Evolutionary conservation across 2,113 vertebrate species (phyloP).

Genomic region (chimpanzee (Pan troglodytes)): NHGRI_mPanTro3-v2.1_pri NC_072409.2:40959501-40960000

Average conservation of each 20-base stretch:
- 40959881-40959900: background rate
- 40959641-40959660: background rate
- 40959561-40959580: background rate
- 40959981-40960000: background rate
- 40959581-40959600: background rate
- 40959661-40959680: conserved; percentile 1
- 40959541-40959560: background rate
- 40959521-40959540: background rate
- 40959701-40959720: background rate
- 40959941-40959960: background rate
- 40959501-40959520: background rate
- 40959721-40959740: conserved; percentile 1
- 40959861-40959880: background rate
- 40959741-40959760: background rate
- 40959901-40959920: background rate
- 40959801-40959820: background rate
- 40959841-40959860: background rate
- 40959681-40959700: background rate
- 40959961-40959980: background rate
- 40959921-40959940: conserved; percentile 4
- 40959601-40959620: background rate
- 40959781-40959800: background rate
- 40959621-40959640: background rate
- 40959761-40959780: background rate
- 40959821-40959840: background rate